Evolutionary conservation across 2,888 invertebrate genomes (phyloP).

Genomic region (Rhopalosiphum nymphaeae): DNA sequence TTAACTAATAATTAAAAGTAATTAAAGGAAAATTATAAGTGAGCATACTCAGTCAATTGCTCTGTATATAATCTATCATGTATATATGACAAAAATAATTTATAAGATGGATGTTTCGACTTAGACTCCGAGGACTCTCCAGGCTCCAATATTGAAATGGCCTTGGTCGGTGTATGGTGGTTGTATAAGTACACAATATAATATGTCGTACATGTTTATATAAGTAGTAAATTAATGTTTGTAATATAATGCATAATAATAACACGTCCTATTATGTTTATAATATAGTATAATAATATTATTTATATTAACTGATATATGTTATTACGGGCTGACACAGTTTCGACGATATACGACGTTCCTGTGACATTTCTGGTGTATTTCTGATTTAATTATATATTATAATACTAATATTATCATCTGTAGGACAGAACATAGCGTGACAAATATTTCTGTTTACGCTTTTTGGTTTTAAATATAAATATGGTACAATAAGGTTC

Average conservation of each 20-base stretch:
- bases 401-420: not conserved
- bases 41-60: not conserved
- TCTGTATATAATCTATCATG: not conserved
- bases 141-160: not conserved
- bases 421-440: not conserved
- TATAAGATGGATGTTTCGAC: not conserved
- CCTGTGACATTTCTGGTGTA: not conserved
- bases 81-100: not conserved
- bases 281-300: not conserved
- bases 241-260: not conserved
- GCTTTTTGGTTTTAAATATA: not conserved
- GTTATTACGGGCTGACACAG: not conserved
- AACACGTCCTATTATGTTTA: not conserved
- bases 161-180: not conserved
- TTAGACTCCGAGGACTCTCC: not conserved
- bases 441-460: not conserved
- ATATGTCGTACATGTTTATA: not conserved
- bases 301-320: not conserved
- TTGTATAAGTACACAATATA: not conserved
- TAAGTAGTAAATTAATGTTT: not conserved
- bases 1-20: not conserved
- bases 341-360: not conserved
- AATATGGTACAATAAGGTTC: not conserved
- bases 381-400: not conserved
- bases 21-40: not conserved